A percentile compares a stretch with the other conserved stretches of the same genome.
These are phyloP conservation scores for Paguma larvata DNA, from an alignment of 2,797 vertebrate species.

Conservation along the genomic window DNA sequence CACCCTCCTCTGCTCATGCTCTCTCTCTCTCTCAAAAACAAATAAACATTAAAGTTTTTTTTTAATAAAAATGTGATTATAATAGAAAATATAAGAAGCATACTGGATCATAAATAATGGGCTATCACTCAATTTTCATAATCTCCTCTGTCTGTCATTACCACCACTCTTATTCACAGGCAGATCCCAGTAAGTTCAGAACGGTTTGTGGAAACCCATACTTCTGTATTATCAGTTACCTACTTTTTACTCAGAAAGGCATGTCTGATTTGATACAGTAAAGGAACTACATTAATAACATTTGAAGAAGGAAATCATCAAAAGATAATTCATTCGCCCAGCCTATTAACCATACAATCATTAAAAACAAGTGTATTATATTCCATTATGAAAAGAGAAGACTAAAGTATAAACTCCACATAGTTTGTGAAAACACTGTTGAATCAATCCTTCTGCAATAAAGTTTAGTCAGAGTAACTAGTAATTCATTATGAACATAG, in stretches of 20 bases:
- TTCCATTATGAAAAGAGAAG: background rate
- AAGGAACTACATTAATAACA: conserved; percentile 45
- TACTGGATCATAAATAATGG: background rate
- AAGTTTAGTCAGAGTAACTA: background rate
- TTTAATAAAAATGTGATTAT: background rate
- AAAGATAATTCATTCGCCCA: conserved; percentile 19
- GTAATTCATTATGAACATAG: background rate
- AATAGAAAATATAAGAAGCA: background rate
- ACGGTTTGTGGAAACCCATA: background rate
- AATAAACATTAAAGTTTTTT: no score
- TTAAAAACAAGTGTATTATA: conserved; percentile 7
- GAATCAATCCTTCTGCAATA: background rate
- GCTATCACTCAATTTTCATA: background rate
- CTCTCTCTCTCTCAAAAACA: no score
- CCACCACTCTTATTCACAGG: background rate
- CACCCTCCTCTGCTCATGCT: no score
- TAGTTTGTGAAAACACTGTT: background rate
- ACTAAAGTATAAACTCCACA: background rate
- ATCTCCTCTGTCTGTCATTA: background rate
- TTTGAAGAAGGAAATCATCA: background rate
- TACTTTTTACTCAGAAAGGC: conserved; percentile 35
- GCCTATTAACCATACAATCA: background rate
- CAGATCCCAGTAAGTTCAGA: conserved; percentile 26
- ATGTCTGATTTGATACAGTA: background rate
- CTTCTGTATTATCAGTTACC: background rate